Evolutionary conservation across 2,113 vertebrate species (phyloP).

Genomic region (Ancistrus triradiatus): DNA sequence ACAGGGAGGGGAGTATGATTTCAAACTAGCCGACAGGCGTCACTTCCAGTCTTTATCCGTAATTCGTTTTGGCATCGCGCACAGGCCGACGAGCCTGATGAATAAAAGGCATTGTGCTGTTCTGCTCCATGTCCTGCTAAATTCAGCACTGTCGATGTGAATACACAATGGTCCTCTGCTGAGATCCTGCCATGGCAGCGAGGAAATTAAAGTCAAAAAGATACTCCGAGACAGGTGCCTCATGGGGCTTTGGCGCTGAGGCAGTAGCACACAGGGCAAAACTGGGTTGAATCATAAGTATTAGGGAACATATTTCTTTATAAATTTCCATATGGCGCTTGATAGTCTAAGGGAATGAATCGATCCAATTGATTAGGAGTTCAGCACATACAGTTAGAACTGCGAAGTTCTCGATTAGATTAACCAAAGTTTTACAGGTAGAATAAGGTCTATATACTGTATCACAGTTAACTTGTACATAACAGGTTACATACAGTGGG

Average conservation of each 20-base stretch:
- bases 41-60: slow-evolving; percentile 45
- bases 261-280: slow-evolving; percentile 1
- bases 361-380: too few relatives aligned
- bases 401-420: too few relatives aligned
- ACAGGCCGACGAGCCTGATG: slow-evolving; percentile 33
- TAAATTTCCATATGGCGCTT: background rate
- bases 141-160: slow-evolving; percentile 34
- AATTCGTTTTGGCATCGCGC: slow-evolving; percentile 35
- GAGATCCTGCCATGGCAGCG: slow-evolving; percentile 2
- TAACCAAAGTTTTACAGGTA: too few relatives aligned
- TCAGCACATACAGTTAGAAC: too few relatives aligned
- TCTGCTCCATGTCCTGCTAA: slow-evolving; percentile 46
- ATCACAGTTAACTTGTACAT: too few relatives aligned
- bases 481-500: too few relatives aligned
- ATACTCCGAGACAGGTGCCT: slow-evolving; percentile 12
- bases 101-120: slow-evolving; percentile 44
- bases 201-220: slow-evolving; percentile 30
- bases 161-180: slow-evolving; percentile 41
- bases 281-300: background rate
- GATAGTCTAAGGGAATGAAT: too few relatives aligned
- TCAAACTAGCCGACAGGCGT: slow-evolving; percentile 45
- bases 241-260: slow-evolving; percentile 8
- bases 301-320: background rate
- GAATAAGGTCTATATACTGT: too few relatives aligned
- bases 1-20: slow-evolving; percentile 45